Base-by-base conservation (phyloP, 2,113 vertebrate species). In the Myotis brandtii region DNA sequence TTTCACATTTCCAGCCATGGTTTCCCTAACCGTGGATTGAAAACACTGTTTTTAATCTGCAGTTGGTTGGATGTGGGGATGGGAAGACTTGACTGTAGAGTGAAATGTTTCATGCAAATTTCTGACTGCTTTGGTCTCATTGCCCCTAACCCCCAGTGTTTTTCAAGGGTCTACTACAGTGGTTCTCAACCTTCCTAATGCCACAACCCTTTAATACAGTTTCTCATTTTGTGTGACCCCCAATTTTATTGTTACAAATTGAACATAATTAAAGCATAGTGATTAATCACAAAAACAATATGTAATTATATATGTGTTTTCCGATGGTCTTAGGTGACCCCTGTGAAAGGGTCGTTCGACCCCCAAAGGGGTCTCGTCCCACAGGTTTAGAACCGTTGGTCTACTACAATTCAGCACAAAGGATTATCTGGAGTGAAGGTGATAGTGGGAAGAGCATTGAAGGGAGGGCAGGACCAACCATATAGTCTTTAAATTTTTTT, bases 391-490 rank as follows among this genome's bases (percentile, higher is more conserved):
- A 43, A 6, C 43, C 43, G 4, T 7, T 43, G 43, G 43, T 82
- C 56, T 43, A 32, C 80, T 64, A 56, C 6, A 32, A 50, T 54
- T 40, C 11, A 46, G 34, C 14, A 18, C 23, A 37, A 0, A 69
- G 21, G 16, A 54, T 9, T 50, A 34, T 2, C 12, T 6, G n/a
- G 13, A 46, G 20, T 59, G 9, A 18, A 69, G 6, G 4, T 46
- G 1, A 48, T 0, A 6, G 3, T 16, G 6, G 20, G 27, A 88
- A 23, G 4, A 43, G 1, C 13, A 9, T 2, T 66, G 12, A 64
- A 93, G 32, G 67, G 32, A 83, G 23, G 5, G 59, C 14, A 3
- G 75, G 62, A 64, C 7, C 12, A 7, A 73, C 1, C 1, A 25
- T 14, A 10, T 0, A 0, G 21, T 69, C 5, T 43, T 94, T 48